Base-by-base conservation (phyloP, 1,140 invertebrate genomes). In the Panulirus ornatus region DNA sequence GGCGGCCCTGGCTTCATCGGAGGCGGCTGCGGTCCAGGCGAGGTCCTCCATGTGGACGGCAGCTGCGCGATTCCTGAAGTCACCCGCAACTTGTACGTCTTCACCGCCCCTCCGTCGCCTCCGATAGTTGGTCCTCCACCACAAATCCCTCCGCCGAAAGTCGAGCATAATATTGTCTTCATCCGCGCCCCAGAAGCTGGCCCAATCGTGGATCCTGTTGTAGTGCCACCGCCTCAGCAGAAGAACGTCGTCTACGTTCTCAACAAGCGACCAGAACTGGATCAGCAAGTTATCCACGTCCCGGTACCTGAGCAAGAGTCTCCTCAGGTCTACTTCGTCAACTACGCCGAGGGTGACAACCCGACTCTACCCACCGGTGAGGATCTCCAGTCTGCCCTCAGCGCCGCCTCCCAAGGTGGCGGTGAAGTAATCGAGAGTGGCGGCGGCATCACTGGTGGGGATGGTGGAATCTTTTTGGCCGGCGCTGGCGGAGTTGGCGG, bases 211-310 rank as follows among this genome's bases (percentile, higher is more conserved):
- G 30, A 76, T 11, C 84, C 84, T 27, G 36, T 86, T 16, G 84
- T 86, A 14, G 71, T 86, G 27, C 84, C 84, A 42, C 84, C 84
- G 27, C 84, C 84, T 6, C n/a, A n/a, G 44, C 84, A 86, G 42
- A 73, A 86, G 70, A 73, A 86, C 71, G 34, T 86, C 19, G 63
- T 84, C 30, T 84, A 84, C 82, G 82, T 84, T 2, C 82, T 84
- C 63, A 84, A 84, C 82, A 84, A 84, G 82, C n/a, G 40, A 2
- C 30, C 27, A 6, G n/a, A 76, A 27, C 42, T n/a, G 3, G 70
- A 16, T 22, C 84, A 86, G 44, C 42, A 51, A 42, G 36, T 86
- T 38, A n/a, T 86, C 70, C 70, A 86, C 47, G 84, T 86, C 9
- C 63, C 84, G 1, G 84, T 42, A 3, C 70, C 70, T 27, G 42